These are phyloP conservation scores for Myripristis jacobus DNA, from an alignment of 2,797 vertebrate genomes.

Conservation along the genomic window DNA sequence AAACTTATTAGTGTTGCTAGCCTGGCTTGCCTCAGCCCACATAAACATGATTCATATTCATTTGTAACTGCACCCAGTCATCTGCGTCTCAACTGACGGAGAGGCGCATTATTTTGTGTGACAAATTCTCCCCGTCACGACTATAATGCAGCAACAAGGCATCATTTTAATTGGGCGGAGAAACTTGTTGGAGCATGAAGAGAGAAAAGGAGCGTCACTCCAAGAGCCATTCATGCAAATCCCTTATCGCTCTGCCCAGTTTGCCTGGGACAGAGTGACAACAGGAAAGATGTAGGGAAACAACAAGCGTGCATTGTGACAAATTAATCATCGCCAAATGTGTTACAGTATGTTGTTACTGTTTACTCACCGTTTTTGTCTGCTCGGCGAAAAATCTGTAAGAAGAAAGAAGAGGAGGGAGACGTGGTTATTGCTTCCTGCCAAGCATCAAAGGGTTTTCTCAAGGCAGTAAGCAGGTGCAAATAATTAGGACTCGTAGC, in stretches of 20 bases:
- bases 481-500: conserved; percentile 8
- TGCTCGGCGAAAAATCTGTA: conserved; percentile 97
- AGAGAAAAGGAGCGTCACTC: conserved; percentile 36
- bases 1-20: conserved; percentile 1
- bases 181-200: conserved; percentile 39
- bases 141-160: conserved; percentile 43
- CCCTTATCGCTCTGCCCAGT: conserved; percentile 27
- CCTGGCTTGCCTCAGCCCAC: conserved; percentile 1
- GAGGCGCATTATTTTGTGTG: conserved; percentile 38
- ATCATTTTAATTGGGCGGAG: conserved; percentile 61
- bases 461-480: conserved; percentile 13
- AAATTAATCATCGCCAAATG: conserved; percentile 32
- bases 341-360: conserved; percentile 2
- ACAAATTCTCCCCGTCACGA: conserved; percentile 25
- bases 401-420: conserved; percentile 61
- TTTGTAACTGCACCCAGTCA: conserved; percentile 30
- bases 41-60: conserved; percentile 36
- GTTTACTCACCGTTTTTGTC: conserved; percentile 96
- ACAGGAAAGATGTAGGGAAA: conserved; percentile 22
- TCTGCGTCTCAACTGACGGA: conserved; percentile 19
- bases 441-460: conserved; percentile 15
- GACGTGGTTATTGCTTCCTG: conserved; percentile 20
- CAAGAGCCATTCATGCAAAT: conserved; percentile 49
- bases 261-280: conserved; percentile 30
- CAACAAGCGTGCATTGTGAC: conserved; percentile 30